These are phyloP conservation scores for Saxidomus purpurata DNA, from an alignment of 1,140 invertebrate genomes.

Conservation along the genomic window DNA sequence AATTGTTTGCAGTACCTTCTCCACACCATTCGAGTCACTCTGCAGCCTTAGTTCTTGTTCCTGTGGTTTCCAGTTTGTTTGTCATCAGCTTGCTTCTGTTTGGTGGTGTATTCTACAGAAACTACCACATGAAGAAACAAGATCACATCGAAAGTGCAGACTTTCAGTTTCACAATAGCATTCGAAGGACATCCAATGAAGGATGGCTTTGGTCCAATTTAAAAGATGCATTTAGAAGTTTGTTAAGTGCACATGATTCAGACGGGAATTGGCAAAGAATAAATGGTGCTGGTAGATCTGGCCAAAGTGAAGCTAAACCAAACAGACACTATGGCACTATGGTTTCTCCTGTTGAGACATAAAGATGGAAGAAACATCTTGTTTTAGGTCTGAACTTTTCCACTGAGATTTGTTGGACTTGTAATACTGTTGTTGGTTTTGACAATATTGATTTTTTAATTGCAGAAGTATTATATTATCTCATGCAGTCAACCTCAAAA, in stretches of 20 bases:
- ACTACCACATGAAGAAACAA: background rate
- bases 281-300: background rate
- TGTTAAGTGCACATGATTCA: background rate
- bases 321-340: background rate
- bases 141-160: slow-evolving; percentile 36
- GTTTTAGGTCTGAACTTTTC: background rate
- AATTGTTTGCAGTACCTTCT: no score
- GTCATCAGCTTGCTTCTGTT: background rate
- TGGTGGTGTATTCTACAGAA: background rate
- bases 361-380: background rate
- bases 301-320: background rate
- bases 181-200: background rate
- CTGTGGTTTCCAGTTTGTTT: background rate
- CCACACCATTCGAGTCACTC: slow-evolving; percentile 4
- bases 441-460: no score
- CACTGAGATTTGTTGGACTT: background rate
- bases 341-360: background rate
- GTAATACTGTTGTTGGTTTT: background rate
- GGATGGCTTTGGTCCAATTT: background rate
- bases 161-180: slow-evolving; percentile 40
- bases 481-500: no score
- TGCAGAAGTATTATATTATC: no score
- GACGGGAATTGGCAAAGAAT: background rate
- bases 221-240: background rate
- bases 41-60: background rate